Conservation (phyloP, 2,888 invertebrate species). For the Acleris holmiana region DNA sequence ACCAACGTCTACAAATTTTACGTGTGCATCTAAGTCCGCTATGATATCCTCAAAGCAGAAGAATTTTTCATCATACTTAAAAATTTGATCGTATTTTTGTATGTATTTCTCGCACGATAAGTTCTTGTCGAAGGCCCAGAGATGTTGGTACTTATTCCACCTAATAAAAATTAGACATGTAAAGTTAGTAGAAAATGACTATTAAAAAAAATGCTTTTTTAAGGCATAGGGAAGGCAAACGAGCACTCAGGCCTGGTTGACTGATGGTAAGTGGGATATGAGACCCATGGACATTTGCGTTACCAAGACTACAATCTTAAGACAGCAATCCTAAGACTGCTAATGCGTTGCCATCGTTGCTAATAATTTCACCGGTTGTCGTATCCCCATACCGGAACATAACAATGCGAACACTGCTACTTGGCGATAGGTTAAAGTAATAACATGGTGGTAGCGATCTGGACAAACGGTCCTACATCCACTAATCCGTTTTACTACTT, state of each 20-base stretch:
- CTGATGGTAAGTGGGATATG: too few species aligned
- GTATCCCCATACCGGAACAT: too few species aligned
- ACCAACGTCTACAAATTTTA: constrained; percentile 86
- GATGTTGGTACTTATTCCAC: constrained; percentile 89
- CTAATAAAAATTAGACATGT: constrained; percentile 54
- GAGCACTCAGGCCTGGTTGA: too few species aligned
- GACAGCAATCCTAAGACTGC: too few species aligned
- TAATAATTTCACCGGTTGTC: too few species aligned
- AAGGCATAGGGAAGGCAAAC: neutral
- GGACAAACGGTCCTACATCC: too few species aligned
- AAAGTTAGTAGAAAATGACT: neutral
- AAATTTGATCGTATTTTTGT: constrained; percentile 79
- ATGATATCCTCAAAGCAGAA: constrained; percentile 92
- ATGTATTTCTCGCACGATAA: constrained; percentile 91
- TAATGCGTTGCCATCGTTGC: too few species aligned
- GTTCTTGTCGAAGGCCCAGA: constrained; percentile 91
- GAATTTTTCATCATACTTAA: constrained; percentile 92
- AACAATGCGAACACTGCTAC: too few species aligned
- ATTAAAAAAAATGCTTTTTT: neutral
- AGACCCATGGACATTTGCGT: too few species aligned
- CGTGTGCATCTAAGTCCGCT: constrained; percentile 85
- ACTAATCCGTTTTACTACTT: constrained; percentile 41
- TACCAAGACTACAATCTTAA: too few species aligned
- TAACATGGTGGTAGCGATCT: too few species aligned
- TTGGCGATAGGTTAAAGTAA: too few species aligned